Conservation (phyloP, 2,797 vertebrate species). For the Intellagama lesueurii region DNA sequence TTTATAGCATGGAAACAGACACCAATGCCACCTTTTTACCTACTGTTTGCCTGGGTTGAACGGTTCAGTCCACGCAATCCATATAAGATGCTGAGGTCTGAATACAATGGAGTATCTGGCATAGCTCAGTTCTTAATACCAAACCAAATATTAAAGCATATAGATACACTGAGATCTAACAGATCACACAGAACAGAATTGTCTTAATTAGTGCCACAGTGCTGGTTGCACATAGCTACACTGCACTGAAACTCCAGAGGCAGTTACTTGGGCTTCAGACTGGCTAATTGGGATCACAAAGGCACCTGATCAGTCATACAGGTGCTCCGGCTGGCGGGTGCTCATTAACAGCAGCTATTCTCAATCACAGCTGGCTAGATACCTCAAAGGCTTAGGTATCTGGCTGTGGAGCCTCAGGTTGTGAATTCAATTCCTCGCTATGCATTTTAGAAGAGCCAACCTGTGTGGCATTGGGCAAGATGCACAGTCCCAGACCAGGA, state of each 20-base stretch:
- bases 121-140: too few species aligned
- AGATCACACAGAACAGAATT: neutral
- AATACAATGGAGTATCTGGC: neutral
- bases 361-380: neutral
- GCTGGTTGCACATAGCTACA: neutral
- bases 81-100: neutral
- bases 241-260: constrained; percentile 49
- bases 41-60: neutral
- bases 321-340: constrained; percentile 49
- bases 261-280: constrained; percentile 40
- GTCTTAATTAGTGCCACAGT: neutral
- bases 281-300: constrained; percentile 38
- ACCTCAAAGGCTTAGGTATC: too few species aligned
- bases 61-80: too few species aligned
- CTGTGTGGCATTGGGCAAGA: too few species aligned
- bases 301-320: constrained; percentile 13
- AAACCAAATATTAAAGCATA: too few species aligned
- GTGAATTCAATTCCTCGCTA: too few species aligned
- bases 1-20: neutral
- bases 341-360: constrained; percentile 51
- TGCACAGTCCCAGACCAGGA: constrained; percentile 17
- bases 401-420: too few species aligned
- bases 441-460: too few species aligned
- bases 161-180: too few species aligned
- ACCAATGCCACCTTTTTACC: neutral